Conservation (phyloP, 2,113 vertebrate genomes). For the Phrynosoma platyrhinos region DNA sequence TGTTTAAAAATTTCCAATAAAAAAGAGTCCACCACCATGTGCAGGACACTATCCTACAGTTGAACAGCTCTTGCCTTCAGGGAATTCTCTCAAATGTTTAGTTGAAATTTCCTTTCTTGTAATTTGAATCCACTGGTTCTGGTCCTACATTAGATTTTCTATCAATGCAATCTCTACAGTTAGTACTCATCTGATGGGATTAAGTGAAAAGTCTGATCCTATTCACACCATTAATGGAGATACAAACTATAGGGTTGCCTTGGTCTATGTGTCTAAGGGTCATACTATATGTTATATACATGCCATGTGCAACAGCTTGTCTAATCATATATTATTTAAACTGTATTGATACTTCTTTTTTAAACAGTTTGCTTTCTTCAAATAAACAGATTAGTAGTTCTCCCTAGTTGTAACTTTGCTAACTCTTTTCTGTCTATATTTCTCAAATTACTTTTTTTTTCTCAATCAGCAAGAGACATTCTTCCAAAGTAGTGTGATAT, state of each 20-base stretch:
- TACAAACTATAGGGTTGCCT: neutral
- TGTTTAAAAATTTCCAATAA: too few species aligned
- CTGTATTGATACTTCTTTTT: neutral
- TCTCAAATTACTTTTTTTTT: conserved; percentile 30
- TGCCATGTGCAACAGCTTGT: neutral
- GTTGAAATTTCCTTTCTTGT: too few species aligned
- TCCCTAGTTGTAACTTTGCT: neutral
- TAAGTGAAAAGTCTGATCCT: too few species aligned
- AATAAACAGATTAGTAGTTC: conserved; percentile 17
- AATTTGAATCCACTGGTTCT: too few species aligned
- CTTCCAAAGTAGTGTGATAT: conserved; percentile 20
- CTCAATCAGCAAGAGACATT: conserved; percentile 25
- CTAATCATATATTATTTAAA: neutral
- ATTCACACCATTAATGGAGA: too few species aligned
- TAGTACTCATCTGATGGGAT: neutral
- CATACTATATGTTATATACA: neutral
- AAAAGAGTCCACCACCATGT: too few species aligned
- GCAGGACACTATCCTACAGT: too few species aligned
- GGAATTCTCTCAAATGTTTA: too few species aligned
- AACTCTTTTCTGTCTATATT: neutral
- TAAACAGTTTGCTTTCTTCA: neutral
- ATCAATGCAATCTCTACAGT: neutral
- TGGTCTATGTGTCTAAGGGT: neutral
- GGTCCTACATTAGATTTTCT: too few species aligned
- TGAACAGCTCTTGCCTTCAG: too few species aligned